phyloP scores from a whole-genome alignment of 2,113 vertebrate species.

The Phoenicopterus ruber region DNA sequence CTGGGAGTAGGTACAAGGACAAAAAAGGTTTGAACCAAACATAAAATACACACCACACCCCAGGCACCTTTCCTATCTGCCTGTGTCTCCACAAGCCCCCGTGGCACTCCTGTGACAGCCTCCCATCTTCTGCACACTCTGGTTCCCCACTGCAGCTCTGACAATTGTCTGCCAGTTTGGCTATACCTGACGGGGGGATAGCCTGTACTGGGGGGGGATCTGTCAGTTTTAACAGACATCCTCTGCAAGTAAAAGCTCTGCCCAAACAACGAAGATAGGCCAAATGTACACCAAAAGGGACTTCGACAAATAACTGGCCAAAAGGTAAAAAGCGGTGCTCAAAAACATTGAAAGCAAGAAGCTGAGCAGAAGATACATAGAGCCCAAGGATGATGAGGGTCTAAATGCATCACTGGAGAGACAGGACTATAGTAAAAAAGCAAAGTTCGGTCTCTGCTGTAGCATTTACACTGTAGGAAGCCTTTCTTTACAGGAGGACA shows the following conservation, averaged over 20 bases:
- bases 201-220: too few species aligned
- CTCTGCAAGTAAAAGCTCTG: neutral
- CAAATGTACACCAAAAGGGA: neutral
- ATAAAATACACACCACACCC: too few species aligned
- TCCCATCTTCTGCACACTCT: rapidly evolving
- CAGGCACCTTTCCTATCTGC: neutral
- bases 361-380: neutral
- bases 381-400: neutral
- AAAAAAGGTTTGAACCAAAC: neutral
- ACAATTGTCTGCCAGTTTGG: neutral
- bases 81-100: neutral
- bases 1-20: neutral
- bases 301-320: neutral
- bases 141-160: neutral
- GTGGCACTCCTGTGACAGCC: too few species aligned
- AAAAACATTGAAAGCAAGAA: neutral
- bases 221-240: too few species aligned
- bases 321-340: neutral
- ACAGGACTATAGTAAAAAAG: rapidly evolving
- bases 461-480: neutral
- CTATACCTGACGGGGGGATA: too few species aligned
- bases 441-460: neutral
- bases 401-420: neutral
- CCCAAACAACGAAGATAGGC: neutral
- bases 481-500: neutral